phyloP scores from a whole-genome alignment of 92 coral and sea anemone genomes.

The Epizoanthus scotinus region DNA sequence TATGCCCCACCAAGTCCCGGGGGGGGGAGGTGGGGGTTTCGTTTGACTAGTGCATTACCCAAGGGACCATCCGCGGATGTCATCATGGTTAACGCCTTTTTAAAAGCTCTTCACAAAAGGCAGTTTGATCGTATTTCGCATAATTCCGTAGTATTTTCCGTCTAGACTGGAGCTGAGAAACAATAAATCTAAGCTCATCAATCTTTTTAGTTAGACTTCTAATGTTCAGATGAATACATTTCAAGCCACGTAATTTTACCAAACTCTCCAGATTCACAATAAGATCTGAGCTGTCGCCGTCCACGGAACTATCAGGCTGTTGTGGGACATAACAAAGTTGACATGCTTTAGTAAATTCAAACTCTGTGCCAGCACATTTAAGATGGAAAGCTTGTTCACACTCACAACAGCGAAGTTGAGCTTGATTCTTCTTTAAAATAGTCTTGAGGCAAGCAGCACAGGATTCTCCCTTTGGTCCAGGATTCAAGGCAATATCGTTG shows the following conservation, averaged over 20 bases:
- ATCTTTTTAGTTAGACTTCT: too few relatives aligned
- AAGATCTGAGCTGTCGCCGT: too few relatives aligned
- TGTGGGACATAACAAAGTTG: background rate
- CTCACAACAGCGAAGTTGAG: constrained; percentile 6
- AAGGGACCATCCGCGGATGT: background rate
- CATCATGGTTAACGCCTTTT: background rate
- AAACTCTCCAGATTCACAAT: background rate
- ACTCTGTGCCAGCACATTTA: constrained; percentile 21
- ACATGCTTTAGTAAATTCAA: background rate
- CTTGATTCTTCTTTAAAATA: constrained; percentile 14
- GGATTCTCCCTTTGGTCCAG: background rate
- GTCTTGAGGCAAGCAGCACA: constrained; percentile 14
- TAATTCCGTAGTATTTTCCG: constrained; percentile 7
- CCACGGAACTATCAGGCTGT: background rate
- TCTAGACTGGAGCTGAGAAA: constrained; percentile 28
- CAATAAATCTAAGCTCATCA: constrained; percentile 30
- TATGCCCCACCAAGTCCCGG: too few relatives aligned
- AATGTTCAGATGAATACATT: constrained; percentile 39
- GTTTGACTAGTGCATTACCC: too few relatives aligned
- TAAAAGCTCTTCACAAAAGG: constrained; percentile 1
- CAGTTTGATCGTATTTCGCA: background rate
- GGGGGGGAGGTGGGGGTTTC: too few relatives aligned
- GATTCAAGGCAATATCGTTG: too few relatives aligned
- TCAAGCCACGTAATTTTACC: constrained; percentile 29
- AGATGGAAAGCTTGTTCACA: constrained; percentile 5